Conservation (phyloP, 1,140 invertebrate species). For the Aplysia californica region DNA sequence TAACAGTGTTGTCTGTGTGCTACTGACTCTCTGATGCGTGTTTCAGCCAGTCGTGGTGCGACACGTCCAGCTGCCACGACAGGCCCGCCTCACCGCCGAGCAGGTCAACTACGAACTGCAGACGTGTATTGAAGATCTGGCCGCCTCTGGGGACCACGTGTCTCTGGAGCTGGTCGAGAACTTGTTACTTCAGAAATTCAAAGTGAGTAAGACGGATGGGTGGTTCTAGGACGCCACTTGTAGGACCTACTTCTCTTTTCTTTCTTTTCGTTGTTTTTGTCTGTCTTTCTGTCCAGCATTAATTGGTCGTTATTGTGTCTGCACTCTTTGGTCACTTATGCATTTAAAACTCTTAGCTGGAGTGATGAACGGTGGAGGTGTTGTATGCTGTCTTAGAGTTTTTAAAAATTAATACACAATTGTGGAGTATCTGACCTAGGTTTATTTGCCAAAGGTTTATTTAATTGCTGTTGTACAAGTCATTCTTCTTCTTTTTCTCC, state of each 20-base stretch:
- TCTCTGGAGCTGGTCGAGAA: conserved; percentile 45
- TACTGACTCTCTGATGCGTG: no score
- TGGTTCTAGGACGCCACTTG: conserved; percentile 32
- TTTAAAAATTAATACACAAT: no score
- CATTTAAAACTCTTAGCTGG: conserved; percentile 5
- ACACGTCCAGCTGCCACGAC: conserved; percentile 28
- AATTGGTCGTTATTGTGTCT: neutral
- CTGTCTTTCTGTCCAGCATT: no score
- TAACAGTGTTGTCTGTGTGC: no score
- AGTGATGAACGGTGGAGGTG: neutral
- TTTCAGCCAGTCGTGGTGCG: conserved; percentile 37
- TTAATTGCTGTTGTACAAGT: no score
- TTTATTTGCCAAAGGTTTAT: no score
- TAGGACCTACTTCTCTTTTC: neutral
- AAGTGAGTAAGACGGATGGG: neutral
- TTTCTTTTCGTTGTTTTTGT: neutral
- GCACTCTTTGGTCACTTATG: neutral
- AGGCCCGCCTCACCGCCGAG: conserved; percentile 24
- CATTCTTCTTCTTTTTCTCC: no score
- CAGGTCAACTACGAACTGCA: conserved; percentile 43
- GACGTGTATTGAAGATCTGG: conserved; percentile 54
- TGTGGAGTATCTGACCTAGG: no score
- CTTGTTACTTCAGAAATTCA: conserved; percentile 44
- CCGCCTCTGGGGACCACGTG: conserved; percentile 51
- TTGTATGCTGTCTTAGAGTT: no score